phyloP scores from a whole-genome alignment of 2,113 vertebrate species.

The Opisthocomus hoazin region DNA sequence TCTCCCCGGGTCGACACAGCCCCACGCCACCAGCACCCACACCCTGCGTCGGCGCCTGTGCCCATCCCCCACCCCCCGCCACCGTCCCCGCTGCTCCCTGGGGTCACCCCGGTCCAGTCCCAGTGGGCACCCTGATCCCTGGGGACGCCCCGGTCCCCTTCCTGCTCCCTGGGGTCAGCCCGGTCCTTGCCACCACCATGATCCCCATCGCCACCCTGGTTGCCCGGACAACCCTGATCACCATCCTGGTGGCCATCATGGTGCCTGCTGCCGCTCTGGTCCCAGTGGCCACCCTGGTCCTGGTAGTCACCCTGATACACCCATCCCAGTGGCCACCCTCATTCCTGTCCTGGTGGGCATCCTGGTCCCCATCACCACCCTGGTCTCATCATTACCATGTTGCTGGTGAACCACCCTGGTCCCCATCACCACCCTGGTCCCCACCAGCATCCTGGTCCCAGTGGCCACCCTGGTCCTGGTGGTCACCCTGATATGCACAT shows the following conservation, averaged over 20 bases:
- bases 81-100: not conserved
- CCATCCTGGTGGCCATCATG: too few relatives aligned
- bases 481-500: not conserved
- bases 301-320: not conserved
- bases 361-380: not conserved
- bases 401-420: too few relatives aligned
- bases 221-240: not conserved
- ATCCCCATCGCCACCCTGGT: not conserved
- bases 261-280: too few relatives aligned
- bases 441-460: too few relatives aligned
- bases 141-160: too few relatives aligned
- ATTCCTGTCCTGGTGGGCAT: too few relatives aligned
- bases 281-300: not conserved
- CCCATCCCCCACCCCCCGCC: not conserved
- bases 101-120: not conserved
- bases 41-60: rapidly evolving
- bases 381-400: not conserved
- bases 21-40: not conserved
- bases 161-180: not conserved
- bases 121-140: not conserved
- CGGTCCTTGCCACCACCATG: not conserved
- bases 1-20: rapidly evolving
- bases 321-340: too few relatives aligned
- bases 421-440: not conserved
- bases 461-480: too few relatives aligned